Percentiles rank a stretch among this genome's conserved stretches.
These are phyloP conservation scores for Bothrops jararaca DNA, from an alignment of 2,113 vertebrate genomes.

Conservation along the genomic window DNA sequence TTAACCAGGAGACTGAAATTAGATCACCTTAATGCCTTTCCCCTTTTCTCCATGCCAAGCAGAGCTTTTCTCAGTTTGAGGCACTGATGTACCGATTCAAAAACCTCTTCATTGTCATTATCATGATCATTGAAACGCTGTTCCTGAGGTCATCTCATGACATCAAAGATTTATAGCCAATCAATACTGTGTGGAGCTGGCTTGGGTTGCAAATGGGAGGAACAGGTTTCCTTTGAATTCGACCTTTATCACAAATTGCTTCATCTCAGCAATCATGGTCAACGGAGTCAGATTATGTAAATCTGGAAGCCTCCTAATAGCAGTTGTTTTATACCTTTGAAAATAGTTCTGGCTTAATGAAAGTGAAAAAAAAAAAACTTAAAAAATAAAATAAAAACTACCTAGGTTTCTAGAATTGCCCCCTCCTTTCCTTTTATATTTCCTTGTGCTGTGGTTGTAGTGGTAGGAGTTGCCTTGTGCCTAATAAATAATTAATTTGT, in stretches of 20 bases:
- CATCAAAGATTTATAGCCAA: not conserved
- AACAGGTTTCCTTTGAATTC: not conserved
- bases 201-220: not conserved
- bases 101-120: not conserved
- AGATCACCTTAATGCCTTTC: not conserved
- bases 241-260: not conserved
- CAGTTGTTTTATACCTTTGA: not conserved
- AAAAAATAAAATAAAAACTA: not conserved
- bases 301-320: no score
- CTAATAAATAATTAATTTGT: constrained; percentile 34
- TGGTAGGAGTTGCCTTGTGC: not conserved
- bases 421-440: not conserved
- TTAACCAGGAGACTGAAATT: not conserved
- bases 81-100: not conserved
- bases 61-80: not conserved
- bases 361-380: not conserved
- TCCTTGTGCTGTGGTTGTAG: not conserved
- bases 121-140: not conserved
- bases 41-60: not conserved
- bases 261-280: not conserved
- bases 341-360: not conserved
- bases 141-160: not conserved
- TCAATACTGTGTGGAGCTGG: not conserved
- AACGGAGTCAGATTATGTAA: not conserved
- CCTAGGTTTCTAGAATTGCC: not conserved